Conservation (phyloP, 1,140 invertebrate genomes). For the Leguminivora glycinivorella region DNA sequence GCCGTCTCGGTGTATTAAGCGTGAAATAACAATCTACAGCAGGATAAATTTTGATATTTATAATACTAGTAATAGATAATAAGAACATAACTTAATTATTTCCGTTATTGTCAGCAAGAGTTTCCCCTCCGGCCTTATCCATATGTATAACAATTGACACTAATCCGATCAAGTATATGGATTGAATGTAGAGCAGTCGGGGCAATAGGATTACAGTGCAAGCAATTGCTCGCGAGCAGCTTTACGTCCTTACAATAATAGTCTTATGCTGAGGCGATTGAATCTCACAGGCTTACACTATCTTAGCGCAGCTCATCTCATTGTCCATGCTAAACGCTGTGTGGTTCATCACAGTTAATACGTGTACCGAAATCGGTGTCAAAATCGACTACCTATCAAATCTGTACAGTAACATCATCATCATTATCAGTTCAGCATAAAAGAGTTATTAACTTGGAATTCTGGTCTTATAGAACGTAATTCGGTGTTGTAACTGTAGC, state of each 20-base stretch:
- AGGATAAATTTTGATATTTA: not conserved
- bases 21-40: not conserved
- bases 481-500: too few species aligned
- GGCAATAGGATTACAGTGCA: constrained; percentile 62
- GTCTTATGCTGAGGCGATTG: constrained; percentile 22
- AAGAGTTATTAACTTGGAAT: too few species aligned
- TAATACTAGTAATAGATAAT: constrained; percentile 3
- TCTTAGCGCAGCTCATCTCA: constrained; percentile 15
- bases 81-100: constrained; percentile 11
- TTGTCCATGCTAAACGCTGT: not conserved
- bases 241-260: constrained; percentile 30
- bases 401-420: too few species aligned
- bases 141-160: constrained; percentile 36
- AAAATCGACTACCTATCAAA: not conserved
- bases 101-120: not conserved
- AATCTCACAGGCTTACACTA: constrained; percentile 20
- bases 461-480: too few species aligned
- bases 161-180: constrained; percentile 60
- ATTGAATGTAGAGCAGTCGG: constrained; percentile 45
- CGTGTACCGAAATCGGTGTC: not conserved
- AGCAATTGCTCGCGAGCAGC: constrained; percentile 41
- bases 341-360: not conserved
- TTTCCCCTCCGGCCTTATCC: not conserved
- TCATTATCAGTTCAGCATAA: too few species aligned
- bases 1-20: not conserved